Evolutionary conservation across 2,888 invertebrate genomes (phyloP).

Genomic region (Hoplodrina blanda): DNA sequence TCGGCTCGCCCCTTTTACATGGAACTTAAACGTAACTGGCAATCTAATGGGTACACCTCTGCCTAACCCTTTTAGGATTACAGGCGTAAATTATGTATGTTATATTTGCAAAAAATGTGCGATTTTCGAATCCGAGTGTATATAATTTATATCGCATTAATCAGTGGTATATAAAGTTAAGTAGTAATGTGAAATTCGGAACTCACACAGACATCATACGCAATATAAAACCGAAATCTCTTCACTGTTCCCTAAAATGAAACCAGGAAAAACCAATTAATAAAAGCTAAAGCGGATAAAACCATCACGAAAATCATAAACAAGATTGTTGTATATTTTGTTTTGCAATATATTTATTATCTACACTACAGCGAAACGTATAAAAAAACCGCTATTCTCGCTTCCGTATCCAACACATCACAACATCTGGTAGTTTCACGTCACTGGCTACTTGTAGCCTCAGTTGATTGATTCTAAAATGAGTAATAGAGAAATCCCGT

Average conservation of each 20-base stretch:
- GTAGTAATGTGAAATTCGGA: too few species aligned
- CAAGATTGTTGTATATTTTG: not conserved
- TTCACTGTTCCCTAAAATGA: not conserved
- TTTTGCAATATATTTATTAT: not conserved
- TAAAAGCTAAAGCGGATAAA: not conserved
- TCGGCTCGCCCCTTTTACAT: too few species aligned
- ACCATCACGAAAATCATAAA: not conserved
- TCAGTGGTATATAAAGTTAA: too few species aligned
- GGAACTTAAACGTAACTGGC: too few species aligned
- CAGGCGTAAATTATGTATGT: too few species aligned
- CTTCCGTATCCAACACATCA: not conserved
- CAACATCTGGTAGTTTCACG: not conserved
- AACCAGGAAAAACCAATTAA: not conserved
- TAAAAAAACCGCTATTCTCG: not conserved
- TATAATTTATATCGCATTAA: too few species aligned
- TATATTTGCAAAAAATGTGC: too few species aligned
- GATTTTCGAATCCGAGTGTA: too few species aligned
- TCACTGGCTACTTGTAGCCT: not conserved
- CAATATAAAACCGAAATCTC: not conserved
- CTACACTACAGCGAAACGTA: not conserved
- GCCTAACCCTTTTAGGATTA: too few species aligned
- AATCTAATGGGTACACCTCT: too few species aligned
- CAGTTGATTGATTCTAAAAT: constrained; percentile 22
- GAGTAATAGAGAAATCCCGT: constrained; percentile 30
- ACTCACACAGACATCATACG: not conserved